Evolutionary conservation across 2,888 invertebrate genomes (phyloP).

Genomic region (Pterobdella sp.): DNA sequence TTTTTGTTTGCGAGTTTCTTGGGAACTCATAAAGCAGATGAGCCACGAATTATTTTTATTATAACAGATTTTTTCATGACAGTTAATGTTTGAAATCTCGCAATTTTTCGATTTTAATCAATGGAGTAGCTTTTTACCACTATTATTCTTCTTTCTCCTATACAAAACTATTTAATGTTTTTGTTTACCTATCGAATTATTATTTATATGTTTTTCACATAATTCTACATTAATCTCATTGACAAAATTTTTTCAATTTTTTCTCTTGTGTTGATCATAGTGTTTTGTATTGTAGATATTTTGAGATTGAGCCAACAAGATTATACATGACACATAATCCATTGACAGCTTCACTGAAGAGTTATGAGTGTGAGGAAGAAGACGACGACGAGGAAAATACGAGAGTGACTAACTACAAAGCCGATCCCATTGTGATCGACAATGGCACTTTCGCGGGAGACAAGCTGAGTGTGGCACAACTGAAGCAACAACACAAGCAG

Average conservation of each 20-base stretch:
- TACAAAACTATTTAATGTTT: too few relatives aligned
- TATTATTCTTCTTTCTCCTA: too few relatives aligned
- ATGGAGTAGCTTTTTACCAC: too few relatives aligned
- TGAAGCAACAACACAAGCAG: constrained; percentile 15
- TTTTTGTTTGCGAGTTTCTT: too few relatives aligned
- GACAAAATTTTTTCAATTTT: too few relatives aligned
- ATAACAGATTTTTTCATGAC: too few relatives aligned
- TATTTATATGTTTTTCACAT: not conserved
- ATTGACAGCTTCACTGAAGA: constrained; percentile 24
- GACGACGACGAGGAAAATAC: not conserved
- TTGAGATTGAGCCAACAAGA: not conserved
- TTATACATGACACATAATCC: not conserved
- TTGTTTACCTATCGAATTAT: too few relatives aligned
- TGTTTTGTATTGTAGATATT: not conserved
- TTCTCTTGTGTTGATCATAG: too few relatives aligned
- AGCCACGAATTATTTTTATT: too few relatives aligned
- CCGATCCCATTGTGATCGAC: not conserved
- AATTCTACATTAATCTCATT: not conserved
- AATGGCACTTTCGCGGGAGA: not conserved
- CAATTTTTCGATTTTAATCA: too few relatives aligned
- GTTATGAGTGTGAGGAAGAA: constrained; percentile 24
- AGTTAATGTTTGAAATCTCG: too few relatives aligned
- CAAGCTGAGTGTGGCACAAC: not conserved
- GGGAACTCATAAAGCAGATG: too few relatives aligned
- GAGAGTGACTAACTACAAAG: constrained; percentile 1